A percentile compares a stretch with the other conserved stretches of the same genome.
phyloP scores from a whole-genome alignment of 2,113 vertebrate species.

The Nycticorax nycticorax region DNA sequence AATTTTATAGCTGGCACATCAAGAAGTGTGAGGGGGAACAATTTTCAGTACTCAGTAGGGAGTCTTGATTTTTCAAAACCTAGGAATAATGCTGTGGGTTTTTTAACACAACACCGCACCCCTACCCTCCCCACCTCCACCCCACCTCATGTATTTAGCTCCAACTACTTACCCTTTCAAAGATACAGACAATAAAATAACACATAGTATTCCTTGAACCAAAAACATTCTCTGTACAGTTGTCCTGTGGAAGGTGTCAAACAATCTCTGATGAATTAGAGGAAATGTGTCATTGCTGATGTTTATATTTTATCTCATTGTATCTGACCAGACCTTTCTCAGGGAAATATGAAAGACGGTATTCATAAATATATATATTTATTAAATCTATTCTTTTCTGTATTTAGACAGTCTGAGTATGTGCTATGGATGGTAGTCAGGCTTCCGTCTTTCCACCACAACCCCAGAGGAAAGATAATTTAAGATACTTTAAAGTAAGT shows the following conservation, averaged over 20 bases:
- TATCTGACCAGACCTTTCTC: neutral
- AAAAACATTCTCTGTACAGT: neutral
- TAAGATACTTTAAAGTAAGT: neutral
- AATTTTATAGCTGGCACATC: neutral
- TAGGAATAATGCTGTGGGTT: neutral
- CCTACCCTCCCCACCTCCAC: neutral
- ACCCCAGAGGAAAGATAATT: neutral
- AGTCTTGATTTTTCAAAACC: neutral
- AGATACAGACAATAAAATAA: neutral
- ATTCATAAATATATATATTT: neutral
- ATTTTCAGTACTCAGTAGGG: neutral
- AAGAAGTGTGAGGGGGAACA: neutral
- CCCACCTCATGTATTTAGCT: rapidly evolving
- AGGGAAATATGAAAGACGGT: neutral
- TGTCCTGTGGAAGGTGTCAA: neutral
- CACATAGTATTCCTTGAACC: neutral
- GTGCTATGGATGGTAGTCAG: rapidly evolving
- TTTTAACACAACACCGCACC: neutral
- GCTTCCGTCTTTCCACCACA: neutral
- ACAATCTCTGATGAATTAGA: neutral
- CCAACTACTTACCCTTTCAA: neutral
- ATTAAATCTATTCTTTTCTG: neutral
- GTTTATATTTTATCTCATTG: neutral
- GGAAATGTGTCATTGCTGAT: neutral
- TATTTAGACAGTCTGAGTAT: neutral